Percentiles rank a stretch among this genome's conserved stretches.
These are phyloP conservation scores for Sarcophaga variegata DNA, from an alignment of 2,888 invertebrate species.

Conservation along the genomic window DNA sequence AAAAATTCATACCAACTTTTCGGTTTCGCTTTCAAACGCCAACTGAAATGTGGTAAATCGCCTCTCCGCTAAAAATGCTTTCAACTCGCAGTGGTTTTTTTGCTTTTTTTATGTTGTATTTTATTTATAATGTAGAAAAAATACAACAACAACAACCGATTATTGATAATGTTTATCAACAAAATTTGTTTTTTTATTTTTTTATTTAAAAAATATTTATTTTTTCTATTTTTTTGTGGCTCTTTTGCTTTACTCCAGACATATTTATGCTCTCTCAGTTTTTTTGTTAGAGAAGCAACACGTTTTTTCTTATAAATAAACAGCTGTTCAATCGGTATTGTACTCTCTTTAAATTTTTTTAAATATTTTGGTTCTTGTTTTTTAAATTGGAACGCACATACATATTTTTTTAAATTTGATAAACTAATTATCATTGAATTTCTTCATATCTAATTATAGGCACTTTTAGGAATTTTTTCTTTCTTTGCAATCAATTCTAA, in stretches of 20 bases:
- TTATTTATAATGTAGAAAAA: conserved; percentile 13
- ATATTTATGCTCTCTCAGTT: not conserved
- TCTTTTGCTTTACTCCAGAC: not conserved
- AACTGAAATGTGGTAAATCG: conserved; percentile 73
- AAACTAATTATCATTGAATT: conserved; percentile 31
- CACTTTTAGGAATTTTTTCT: not conserved
- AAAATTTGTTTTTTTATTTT: conserved; percentile 38
- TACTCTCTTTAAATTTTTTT: not conserved
- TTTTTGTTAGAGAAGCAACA: not conserved
- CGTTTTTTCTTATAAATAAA: not conserved
- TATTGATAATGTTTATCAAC: conserved; percentile 68
- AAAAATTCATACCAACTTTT: conserved; percentile 72
- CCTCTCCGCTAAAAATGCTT: conserved; percentile 42
- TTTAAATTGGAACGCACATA: not conserved
- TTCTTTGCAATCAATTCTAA: no score
- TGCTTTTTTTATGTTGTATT: conserved; percentile 14
- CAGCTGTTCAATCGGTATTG: not conserved
- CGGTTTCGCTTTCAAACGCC: conserved; percentile 75
- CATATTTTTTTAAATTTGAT: conserved; percentile 1
- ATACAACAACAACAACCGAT: conserved; percentile 26
- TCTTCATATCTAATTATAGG: conserved; percentile 18
- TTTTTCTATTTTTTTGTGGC: conserved; percentile 7
- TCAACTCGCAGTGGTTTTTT: not conserved
- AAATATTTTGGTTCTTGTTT: not conserved
- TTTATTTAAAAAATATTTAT: conserved; percentile 34